Evolutionary conservation across 2,888 invertebrate genomes (phyloP).

Genomic region (Scaptomyza cyrtandrae): DNA sequence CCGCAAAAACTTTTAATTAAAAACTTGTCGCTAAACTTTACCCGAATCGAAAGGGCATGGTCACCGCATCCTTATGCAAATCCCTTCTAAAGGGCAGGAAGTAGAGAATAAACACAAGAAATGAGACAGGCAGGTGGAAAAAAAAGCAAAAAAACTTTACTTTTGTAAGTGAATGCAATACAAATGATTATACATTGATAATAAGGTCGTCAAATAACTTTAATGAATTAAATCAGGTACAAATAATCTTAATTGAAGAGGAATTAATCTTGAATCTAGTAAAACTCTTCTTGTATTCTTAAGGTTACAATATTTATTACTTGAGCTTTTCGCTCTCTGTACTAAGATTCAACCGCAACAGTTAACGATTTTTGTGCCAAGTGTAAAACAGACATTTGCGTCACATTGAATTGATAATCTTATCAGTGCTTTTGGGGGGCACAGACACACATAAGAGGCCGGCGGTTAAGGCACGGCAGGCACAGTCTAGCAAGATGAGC

Average conservation of each 20-base stretch:
- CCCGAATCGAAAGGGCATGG: conserved; percentile 27
- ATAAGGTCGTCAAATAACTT: neutral
- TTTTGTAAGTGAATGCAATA: neutral
- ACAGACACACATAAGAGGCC: conserved; percentile 34
- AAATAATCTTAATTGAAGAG: too few species aligned
- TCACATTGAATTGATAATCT: conserved; percentile 22
- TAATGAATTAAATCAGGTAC: too few species aligned
- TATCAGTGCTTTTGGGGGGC: conserved; percentile 36
- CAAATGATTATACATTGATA: neutral
- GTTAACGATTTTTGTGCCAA: neutral
- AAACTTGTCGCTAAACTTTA: conserved; percentile 67
- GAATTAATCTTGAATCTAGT: too few species aligned
- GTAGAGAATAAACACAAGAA: too few species aligned
- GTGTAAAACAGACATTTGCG: conserved; percentile 10
- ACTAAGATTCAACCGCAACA: too few species aligned
- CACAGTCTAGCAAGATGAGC: conserved; percentile 69
- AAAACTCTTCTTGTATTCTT: too few species aligned
- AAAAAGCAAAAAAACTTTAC: neutral
- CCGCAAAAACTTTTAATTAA: conserved; percentile 73
- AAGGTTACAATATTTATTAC: too few species aligned
- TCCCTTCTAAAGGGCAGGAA: neutral
- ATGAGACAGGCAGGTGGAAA: neutral
- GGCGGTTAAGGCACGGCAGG: conserved; percentile 1
- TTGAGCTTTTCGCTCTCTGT: too few species aligned
- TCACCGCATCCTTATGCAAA: conserved; percentile 4